Base-by-base conservation (phyloP, 2,113 vertebrate genomes). In the Pelodiscus sinensis region DNA sequence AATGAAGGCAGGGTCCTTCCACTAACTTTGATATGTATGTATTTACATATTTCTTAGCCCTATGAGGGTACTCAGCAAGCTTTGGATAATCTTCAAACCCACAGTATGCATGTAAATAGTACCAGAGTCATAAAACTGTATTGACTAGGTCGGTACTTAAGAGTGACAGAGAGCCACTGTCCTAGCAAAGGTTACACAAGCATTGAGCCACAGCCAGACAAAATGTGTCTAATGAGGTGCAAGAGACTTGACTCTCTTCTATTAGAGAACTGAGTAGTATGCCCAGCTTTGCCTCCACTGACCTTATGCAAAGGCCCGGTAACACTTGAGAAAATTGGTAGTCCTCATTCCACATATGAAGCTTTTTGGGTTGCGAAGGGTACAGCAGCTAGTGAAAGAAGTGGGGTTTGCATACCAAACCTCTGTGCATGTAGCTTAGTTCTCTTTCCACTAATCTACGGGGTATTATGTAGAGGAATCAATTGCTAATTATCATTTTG, bases 311-410 rank as follows among this genome's bases (percentile, higher is more conserved):
- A 65, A 29, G 29, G 29, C 62, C 15, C 31, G n/a, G 31, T 44
- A 88, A 25, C 71, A 79, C 84, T 84, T 68, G 82, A n/a, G n/a
- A n/a, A 83, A 94, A 85, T 25, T 78, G 55, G 55, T 78, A 79
- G 81, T 78, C 92, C 35, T 58, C 87, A 38, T 75, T 44, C 77
- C 54, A 56, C 58, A 85, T 25, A 91, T 90, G 57, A 62, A 93
- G 82, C 50, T 62, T 95, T 92, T 93, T 93, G 84, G 55, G 80
- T 96, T 94, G 86, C 91, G 94, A 96, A 96, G 88, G 91, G 86
- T 93, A 96, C 86, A 91, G 95, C 91, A 96, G 94, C 95, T 96
- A 96, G 94, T 95, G 95, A 89, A 95, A 95, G 94, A 96, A 95
- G 93, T 96, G 95, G 84, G 95, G 96, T 91, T 95, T 97, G 92